Base-by-base conservation (phyloP, 2,797 vertebrate genomes). In the Ciconia nigra region DNA sequence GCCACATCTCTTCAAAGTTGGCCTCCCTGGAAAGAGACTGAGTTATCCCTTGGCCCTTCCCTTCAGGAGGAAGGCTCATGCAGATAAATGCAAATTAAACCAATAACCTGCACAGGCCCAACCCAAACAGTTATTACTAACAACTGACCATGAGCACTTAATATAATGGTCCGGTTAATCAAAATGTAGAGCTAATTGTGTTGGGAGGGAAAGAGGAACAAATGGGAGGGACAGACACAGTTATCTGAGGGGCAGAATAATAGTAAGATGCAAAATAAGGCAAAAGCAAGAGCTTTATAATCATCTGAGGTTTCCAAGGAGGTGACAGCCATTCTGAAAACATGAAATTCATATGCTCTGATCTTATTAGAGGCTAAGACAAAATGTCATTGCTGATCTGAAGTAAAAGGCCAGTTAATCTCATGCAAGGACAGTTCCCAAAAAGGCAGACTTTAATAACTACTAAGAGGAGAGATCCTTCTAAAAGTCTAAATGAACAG, bases 321-420 rank as follows among this genome's bases (percentile, higher is more conserved):
- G 76, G 71, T 77, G 74, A 96, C 65, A 95, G 90, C 54, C 70
- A 83, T 93, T 84, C 92, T 76, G 76, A 70, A 94, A 96, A 89
- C 54, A 79, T 67, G 70, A 78, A 80, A 93, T 92, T 95, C 77
- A 70, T 93, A 87, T 47, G 47, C 80, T 84, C 67, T 84, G 72
- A 85, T 96, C 92, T 84, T 81, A 93, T 90, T 95, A 96, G 77
- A 94, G 76, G 44, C 69, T 49, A 91, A 89, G 82, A 66, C 52
- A 92, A 95, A 55, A 92, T 92, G 72, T 76, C 88, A 96, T 41
- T 77, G 84, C 87, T 87, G 65, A 83, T 93, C 67, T 94, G 81
- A 95, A 95, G 69, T 83, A 96, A 96, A 96, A 93, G 72, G 83
- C 83, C 77, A 83, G 78, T 94, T 94, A 86, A 49, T 80, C 73